These are phyloP conservation scores for Dinoponera quadriceps DNA, from an alignment of 1,140 invertebrate species.

Conservation along the genomic window DNA sequence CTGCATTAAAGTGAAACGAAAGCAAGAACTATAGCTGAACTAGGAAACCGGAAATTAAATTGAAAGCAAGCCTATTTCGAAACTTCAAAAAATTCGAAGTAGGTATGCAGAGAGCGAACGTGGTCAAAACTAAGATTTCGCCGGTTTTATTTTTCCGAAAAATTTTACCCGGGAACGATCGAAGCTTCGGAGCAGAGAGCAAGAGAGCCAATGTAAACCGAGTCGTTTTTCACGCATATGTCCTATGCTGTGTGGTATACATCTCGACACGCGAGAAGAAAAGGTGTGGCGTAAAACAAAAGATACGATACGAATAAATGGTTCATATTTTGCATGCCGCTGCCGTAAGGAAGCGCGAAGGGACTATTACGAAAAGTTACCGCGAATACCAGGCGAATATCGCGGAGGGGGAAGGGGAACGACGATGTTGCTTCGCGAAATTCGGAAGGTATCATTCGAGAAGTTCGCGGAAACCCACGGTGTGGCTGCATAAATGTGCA, in stretches of 20 bases:
- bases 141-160: no score
- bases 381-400: constrained; percentile 1
- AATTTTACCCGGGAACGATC: no score
- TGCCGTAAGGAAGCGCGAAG: constrained; percentile 22
- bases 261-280: background rate
- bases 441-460: constrained; percentile 37
- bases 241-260: background rate
- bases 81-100: no score
- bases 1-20: no score
- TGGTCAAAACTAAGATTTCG: no score
- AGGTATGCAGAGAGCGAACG: no score
- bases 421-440: constrained; percentile 22
- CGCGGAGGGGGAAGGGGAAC: background rate
- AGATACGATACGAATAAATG: background rate
- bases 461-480: constrained; percentile 1
- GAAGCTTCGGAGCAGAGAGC: no score
- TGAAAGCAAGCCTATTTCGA: no score
- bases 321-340: constrained; percentile 7
- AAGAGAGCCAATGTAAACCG: no score
- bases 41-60: no score
- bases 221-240: background rate
- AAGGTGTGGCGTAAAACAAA: background rate
- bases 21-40: no score
- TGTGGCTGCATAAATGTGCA: constrained; percentile 36
- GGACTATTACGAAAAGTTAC: constrained; percentile 37